Evolutionary conservation across 2,888 invertebrate genomes (phyloP), one percentile per base, ranked within the genome.

Genomic region (Microctonus brassicae): DNA sequence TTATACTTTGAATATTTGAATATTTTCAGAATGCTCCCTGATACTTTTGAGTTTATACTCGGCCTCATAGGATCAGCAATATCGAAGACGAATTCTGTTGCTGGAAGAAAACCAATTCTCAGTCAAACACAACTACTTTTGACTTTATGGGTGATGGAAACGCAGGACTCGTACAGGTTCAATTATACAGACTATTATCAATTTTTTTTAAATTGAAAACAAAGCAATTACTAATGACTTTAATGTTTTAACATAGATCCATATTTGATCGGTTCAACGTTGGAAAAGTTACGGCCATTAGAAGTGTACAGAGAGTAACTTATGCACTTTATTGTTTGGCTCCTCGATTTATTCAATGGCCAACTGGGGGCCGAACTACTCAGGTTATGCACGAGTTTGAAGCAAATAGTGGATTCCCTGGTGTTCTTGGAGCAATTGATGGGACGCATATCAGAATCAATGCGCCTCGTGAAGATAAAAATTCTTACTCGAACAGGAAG

Each of bases 181-280:
- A 33, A 33, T 33, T 33, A 6, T 33, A 33, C 33, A 3, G 6
- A 33, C 6, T 33, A 6, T 33, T 5, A 33, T 33, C 3, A 33
- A 33, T 33, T n/a, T n/a, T n/a, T n/a, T n/a, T n/a, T n/a, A n/a
- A 33, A 33, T 5, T 5, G 6, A 33, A 33, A 33, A 33, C 33
- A 33, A 33, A 5, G 33, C 33, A 6, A 33, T 33, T 5, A 33
- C 33, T 6, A 33, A 33, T 33, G 3, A 33, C 6, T 33, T 33
- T 33, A 5, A 33, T 33, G 6, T 33, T 33, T 33, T 33, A 5
- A 33, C 70, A 42, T 63, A 79, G 77, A 72, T 76, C 78, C 10
- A 71, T 79, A 47, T 78, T 78, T 72, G 69, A 73, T 34, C 62
- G 75, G 20, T 78, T 77, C 58, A 75, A 76, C 60, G 68, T 79